Conservation (phyloP, 2,888 invertebrate species). For the Tipula confusa region DNA sequence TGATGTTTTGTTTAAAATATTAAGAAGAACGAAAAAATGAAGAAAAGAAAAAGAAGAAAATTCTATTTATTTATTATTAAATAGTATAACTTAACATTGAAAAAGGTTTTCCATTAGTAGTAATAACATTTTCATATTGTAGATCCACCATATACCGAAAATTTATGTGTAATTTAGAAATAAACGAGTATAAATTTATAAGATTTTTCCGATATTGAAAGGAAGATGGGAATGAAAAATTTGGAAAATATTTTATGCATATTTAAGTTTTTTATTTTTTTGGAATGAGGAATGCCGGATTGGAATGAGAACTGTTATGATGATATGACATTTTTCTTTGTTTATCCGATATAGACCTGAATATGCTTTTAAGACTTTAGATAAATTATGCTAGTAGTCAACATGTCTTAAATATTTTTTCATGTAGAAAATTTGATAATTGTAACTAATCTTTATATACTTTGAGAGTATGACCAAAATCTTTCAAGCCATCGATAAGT, state of each 20-base stretch:
- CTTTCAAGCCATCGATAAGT: no score
- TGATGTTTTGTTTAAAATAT: background rate
- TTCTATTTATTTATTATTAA: background rate
- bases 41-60: no score
- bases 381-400: background rate
- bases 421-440: background rate
- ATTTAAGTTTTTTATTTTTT: conserved; percentile 8
- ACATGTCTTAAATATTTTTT: background rate
- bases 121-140: background rate
- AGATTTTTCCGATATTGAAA: background rate
- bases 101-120: conserved; percentile 15
- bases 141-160: background rate
- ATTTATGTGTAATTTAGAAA: background rate
- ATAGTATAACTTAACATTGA: background rate
- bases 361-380: background rate
- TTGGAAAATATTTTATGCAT: conserved; percentile 3
- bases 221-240: background rate
- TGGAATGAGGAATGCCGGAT: background rate
- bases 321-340: background rate
- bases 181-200: background rate
- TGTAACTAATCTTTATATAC: no score
- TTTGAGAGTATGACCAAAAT: no score
- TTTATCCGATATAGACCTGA: background rate
- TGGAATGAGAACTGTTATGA: background rate
- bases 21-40: no score